Base-by-base conservation (phyloP, 2,113 vertebrate species). In the Thinocorus orbignyianus region DNA sequence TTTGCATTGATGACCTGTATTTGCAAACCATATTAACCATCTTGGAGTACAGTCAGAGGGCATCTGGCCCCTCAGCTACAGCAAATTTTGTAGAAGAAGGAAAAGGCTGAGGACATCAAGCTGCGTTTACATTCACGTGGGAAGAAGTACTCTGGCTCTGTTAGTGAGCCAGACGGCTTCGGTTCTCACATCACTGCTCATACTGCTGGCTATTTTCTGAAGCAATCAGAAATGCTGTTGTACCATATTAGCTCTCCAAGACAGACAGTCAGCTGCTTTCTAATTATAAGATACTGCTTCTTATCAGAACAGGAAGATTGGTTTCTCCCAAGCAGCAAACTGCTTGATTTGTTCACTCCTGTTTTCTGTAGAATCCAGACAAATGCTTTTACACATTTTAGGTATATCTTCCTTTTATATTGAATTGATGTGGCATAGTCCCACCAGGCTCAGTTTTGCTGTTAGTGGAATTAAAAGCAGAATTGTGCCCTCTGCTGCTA, bases 101-200 rank as follows among this genome's bases (percentile, higher is more conserved):
- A 68, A 57, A 76, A 58, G 72, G 54, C 91, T 93, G 87, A 91
- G 81, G 80, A 73, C 88, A 94, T 10, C 77, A 91, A 81, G 86
- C 88, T 94, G 85, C 11, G 0, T 44, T 96, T 86, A 30, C 44
- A 37, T 41, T 81, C 33, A 8, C 0, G 2, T 48, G 13, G 3
- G 77, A 89, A 57, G 79, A n/a, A 55, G 71, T 61, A 51, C 80
- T 64, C 81, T 89, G 96, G 77, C 88, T 94, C 83, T 79, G 72
- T 22, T 61, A 54, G 88, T 28, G 81, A 93, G 88, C 69, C 96
- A 96, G 93, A 92, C 73, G 51, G 92, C 77, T 86, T n/a, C 0
- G 4, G 62, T 72, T 96, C 91, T 96, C 93, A 86, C 96, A 86
- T 94, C 96, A 93, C 92, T 95, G 96, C 93, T 97, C 93, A 94